Percentiles rank a stretch among this genome's conserved stretches.
These are phyloP conservation scores for Microhierax caerulescens DNA, from an alignment of 2,797 vertebrate species.

Conservation along the genomic window DNA sequence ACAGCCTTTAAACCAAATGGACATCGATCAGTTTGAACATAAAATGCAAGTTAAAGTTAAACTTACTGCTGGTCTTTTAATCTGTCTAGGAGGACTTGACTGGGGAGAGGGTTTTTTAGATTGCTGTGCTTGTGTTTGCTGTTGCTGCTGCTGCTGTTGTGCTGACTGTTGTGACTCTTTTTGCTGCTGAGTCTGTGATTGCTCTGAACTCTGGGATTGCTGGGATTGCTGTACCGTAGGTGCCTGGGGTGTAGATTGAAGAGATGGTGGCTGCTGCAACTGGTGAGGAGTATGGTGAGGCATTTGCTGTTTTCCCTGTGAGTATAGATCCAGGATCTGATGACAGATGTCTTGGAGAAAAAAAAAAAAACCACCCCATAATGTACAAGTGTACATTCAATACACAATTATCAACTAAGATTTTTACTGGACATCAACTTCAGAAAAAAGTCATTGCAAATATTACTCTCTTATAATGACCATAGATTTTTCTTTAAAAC, in stretches of 20 bases:
- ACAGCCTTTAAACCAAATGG: not conserved
- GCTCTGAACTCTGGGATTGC: conserved; percentile 74
- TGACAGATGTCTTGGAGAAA: conserved; percentile 90
- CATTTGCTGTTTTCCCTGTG: conserved; percentile 96
- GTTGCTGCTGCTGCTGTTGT: conserved; percentile 64
- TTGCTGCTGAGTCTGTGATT: conserved; percentile 84
- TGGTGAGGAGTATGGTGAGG: conserved; percentile 85
- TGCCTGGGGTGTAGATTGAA: conserved; percentile 68
- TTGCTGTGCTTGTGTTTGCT: conserved; percentile 76
- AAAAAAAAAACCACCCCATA: not conserved
- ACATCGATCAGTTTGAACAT: not conserved
- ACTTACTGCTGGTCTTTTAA: conserved; percentile 90
- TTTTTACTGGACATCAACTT: not conserved
- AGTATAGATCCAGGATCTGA: conserved; percentile 97
- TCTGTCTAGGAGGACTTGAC: conserved; percentile 88
- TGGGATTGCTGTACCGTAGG: conserved; percentile 69
- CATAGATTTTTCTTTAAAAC: not conserved
- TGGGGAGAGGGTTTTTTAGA: conserved; percentile 92
- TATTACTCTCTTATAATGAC: not conserved
- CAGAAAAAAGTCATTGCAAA: not conserved
- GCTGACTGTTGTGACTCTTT: conserved; percentile 64
- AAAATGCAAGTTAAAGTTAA: not conserved
- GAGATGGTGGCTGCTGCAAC: conserved; percentile 78
- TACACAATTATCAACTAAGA: not conserved
- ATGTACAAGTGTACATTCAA: not conserved